phyloP scores from a whole-genome alignment of 2,888 invertebrate genomes.

The Cryptops parisi region DNA sequence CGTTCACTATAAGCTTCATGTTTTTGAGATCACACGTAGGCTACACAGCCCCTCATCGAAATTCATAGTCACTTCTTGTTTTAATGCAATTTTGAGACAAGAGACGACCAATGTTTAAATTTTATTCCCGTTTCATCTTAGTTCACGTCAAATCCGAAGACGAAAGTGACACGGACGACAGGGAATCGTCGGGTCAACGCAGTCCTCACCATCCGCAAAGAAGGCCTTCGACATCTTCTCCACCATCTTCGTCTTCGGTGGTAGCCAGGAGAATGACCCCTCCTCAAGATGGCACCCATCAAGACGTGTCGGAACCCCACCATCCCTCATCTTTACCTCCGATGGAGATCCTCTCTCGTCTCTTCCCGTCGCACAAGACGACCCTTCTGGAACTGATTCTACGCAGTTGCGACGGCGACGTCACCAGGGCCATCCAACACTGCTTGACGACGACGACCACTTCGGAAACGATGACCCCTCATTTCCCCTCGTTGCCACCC shows the following conservation, averaged over 20 bases:
- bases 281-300: conserved; percentile 26
- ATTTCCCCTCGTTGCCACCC: not conserved
- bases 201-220: not conserved
- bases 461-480: not conserved
- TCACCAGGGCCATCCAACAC: conserved; percentile 78
- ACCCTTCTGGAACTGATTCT: conserved; percentile 81
- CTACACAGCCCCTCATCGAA: no score
- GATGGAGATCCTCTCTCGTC: conserved; percentile 62
- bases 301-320: conserved; percentile 19
- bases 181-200: not conserved
- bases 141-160: conserved; percentile 8
- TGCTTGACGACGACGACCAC: conserved; percentile 38
- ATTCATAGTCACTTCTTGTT: no score
- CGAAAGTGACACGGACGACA: conserved; percentile 11
- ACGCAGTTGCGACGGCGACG: conserved; percentile 78
- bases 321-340: conserved; percentile 37
- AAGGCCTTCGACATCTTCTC: not conserved
- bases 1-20: no score
- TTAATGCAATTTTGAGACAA: no score
- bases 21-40: no score
- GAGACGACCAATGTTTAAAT: no score
- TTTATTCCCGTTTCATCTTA: no score
- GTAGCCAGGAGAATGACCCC: not conserved
- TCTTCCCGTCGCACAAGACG: conserved; percentile 80
- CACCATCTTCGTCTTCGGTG: no score